Percentiles rank a stretch among this genome's conserved stretches.
These are phyloP conservation scores for Penaeus vannamei DNA, from an alignment of 1,140 invertebrate genomes.

Conservation along the genomic window DNA sequence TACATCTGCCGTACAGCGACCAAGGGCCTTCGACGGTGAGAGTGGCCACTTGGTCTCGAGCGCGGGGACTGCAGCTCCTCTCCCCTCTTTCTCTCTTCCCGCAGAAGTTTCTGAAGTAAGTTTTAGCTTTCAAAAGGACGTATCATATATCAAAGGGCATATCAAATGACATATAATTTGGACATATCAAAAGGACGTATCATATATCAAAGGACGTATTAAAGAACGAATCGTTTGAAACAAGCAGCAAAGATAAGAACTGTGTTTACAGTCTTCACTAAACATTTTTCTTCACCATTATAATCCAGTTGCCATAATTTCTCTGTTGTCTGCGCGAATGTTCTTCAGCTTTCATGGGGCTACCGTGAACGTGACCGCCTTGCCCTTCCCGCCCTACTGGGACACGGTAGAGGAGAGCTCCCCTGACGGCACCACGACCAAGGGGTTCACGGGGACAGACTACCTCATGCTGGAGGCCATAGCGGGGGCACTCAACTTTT, in stretches of 20 bases:
- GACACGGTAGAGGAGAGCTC: not conserved
- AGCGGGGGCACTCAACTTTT: slow-evolving; percentile 36
- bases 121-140: not conserved
- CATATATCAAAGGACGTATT: no score
- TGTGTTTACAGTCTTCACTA: not conserved
- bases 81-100: not conserved
- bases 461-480: slow-evolving; percentile 46
- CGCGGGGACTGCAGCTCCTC: not conserved
- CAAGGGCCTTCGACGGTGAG: not conserved
- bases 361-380: slow-evolving; percentile 34
- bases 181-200: no score
- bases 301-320: not conserved
- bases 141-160: no score
- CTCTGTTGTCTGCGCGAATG: not conserved
- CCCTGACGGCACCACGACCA: not conserved
- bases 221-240: no score
- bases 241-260: not conserved
- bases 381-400: slow-evolving; percentile 50
- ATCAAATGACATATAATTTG: no score
- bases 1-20: not conserved
- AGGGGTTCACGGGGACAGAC: slow-evolving; percentile 29
- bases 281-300: not conserved
- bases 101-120: slow-evolving; percentile 28
- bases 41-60: slow-evolving; percentile 13
- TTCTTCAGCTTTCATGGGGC: slow-evolving; percentile 42